Conservation (phyloP, 2,888 invertebrate genomes). For the Dinocampus coccinellae region DNA sequence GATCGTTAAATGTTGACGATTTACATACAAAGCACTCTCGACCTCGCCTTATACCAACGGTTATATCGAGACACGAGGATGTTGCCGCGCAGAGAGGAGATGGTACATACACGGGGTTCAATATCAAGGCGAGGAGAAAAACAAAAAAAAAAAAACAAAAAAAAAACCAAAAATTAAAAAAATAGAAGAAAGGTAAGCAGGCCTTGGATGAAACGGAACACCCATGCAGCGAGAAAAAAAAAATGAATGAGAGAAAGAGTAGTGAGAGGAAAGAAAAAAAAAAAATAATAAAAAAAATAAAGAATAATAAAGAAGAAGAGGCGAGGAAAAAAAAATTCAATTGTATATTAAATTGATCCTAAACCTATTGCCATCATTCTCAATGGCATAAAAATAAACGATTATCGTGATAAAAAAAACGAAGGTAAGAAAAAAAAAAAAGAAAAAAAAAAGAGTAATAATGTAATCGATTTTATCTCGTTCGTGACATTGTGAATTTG, state of each 20-base stretch:
- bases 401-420: too few species aligned
- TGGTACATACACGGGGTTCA: not conserved
- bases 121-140: conserved; percentile 3
- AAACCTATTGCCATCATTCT: conserved; percentile 4
- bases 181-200: not conserved
- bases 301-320: not conserved
- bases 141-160: too few species aligned
- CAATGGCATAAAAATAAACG: conserved; percentile 15
- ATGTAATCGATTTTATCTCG: conserved; percentile 11
- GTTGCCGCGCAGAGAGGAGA: not conserved
- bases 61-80: conserved; percentile 15
- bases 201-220: conserved; percentile 11
- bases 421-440: not conserved
- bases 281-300: conserved; percentile 1
- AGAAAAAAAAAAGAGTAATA: not conserved
- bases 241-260: not conserved
- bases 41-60: conserved; percentile 35
- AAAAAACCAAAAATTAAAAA: too few species aligned
- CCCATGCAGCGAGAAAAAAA: not conserved
- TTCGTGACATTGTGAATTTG: not conserved
- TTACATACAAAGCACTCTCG: conserved; percentile 57
- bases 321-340: conserved; percentile 2
- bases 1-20: conserved; percentile 55
- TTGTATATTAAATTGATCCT: conserved; percentile 12
- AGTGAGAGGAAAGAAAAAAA: not conserved